A percentile compares a stretch with the other conserved stretches of the same genome.
Conservation (phyloP, 2,888 invertebrate genomes). For the Norana najaformis region DNA sequence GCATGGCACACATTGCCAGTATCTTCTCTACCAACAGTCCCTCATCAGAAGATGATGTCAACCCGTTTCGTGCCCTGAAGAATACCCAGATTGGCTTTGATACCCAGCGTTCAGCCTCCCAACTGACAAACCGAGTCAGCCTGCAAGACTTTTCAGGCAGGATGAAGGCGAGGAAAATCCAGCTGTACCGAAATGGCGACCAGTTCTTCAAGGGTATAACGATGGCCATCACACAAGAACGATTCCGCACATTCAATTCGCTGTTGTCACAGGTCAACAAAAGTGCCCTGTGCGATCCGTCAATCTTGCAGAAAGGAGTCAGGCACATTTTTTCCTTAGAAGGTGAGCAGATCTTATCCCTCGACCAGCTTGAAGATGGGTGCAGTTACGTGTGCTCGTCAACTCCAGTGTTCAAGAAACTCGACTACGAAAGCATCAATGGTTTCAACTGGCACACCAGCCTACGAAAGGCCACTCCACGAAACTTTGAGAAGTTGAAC, state of each 20-base stretch:
- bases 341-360: constrained; percentile 69
- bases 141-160: constrained; percentile 66
- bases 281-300: constrained; percentile 79
- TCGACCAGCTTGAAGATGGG: constrained; percentile 72
- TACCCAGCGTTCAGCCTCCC: neutral
- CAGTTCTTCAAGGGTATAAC: constrained; percentile 79
- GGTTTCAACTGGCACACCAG: constrained; percentile 59
- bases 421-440: constrained; percentile 74
- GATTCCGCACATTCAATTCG: constrained; percentile 90
- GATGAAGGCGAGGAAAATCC: constrained; percentile 83
- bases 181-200: constrained; percentile 91
- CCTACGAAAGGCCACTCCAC: constrained; percentile 21
- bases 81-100: neutral
- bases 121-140: constrained; percentile 48
- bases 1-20: neutral
- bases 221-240: constrained; percentile 87
- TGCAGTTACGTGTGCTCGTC: constrained; percentile 92
- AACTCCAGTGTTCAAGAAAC: constrained; percentile 83
- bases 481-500: neutral
- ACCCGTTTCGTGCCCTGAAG: constrained; percentile 5
- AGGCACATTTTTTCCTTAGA: constrained; percentile 86
- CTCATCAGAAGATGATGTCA: neutral
- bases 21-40: neutral
- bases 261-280: constrained; percentile 86
- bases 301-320: constrained; percentile 89